phyloP scores from a whole-genome alignment of 2,797 vertebrate genomes.

The Crenuchus spilurus region DNA sequence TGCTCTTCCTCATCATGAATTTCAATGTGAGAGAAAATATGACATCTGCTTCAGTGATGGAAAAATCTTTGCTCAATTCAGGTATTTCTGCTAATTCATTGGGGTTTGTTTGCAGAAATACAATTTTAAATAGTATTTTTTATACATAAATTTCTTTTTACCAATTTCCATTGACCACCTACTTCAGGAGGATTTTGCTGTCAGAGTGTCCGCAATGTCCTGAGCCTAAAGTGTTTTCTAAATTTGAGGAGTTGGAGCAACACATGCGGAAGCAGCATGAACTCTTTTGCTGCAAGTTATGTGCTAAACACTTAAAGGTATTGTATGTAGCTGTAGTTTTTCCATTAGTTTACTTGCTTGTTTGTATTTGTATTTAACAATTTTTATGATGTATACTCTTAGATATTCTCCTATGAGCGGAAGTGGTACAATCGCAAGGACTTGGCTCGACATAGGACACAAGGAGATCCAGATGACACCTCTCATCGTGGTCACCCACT shows the following conservation, averaged over 20 bases:
- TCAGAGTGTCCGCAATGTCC: slow-evolving; percentile 87
- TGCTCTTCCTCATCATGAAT: slow-evolving; percentile 79
- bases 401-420: slow-evolving; percentile 94
- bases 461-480: slow-evolving; percentile 95
- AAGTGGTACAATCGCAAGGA: slow-evolving; percentile 98
- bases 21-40: slow-evolving; percentile 89
- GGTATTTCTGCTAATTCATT: slow-evolving; percentile 68
- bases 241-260: slow-evolving; percentile 91
- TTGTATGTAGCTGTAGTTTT: not conserved
- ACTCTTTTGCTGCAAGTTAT: slow-evolving; percentile 96
- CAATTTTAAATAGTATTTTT: too few species aligned
- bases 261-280: slow-evolving; percentile 97
- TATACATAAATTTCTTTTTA: not conserved
- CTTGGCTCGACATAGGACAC: slow-evolving; percentile 91
- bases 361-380: not conserved
- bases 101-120: not conserved
- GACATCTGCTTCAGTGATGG: slow-evolving; percentile 90
- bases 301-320: slow-evolving; percentile 94
- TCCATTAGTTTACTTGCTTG: not conserved
- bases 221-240: slow-evolving; percentile 86
- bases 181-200: slow-evolving; percentile 86
- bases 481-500: slow-evolving; percentile 96
- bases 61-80: slow-evolving; percentile 86
- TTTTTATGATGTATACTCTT: not conserved
- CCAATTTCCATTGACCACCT: not conserved